A percentile compares a stretch with the other conserved stretches of the same genome.
phyloP scores from a whole-genome alignment of 2,113 vertebrate species.

The Alethe diademata region DNA sequence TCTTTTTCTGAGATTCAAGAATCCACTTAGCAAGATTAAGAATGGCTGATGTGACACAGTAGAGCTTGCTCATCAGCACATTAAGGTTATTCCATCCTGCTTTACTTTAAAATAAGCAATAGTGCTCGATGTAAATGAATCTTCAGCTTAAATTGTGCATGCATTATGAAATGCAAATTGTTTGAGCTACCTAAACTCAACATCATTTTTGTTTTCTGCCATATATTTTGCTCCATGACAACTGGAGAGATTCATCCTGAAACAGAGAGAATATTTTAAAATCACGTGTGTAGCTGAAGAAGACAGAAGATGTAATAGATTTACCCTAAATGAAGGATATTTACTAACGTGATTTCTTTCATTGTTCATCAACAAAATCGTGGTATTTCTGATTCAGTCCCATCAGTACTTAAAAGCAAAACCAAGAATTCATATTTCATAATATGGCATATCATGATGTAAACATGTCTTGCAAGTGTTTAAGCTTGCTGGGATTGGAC shows the following conservation, averaged over 20 bases:
- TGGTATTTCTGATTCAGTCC: background rate
- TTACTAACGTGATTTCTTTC: background rate
- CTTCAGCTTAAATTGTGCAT: background rate
- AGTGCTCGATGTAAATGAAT: background rate
- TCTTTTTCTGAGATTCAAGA: background rate
- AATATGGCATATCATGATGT: background rate
- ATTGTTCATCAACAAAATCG: background rate
- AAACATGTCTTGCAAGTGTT: background rate
- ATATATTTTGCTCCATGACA: constrained; percentile 6
- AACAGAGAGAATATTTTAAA: constrained; percentile 60
- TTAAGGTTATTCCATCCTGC: background rate
- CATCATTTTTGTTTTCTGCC: background rate
- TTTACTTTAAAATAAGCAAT: background rate
- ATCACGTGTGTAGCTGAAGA: constrained; percentile 8
- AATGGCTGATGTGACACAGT: background rate
- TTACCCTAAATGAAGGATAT: constrained; percentile 3
- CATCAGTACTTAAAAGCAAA: background rate
- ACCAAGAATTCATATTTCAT: background rate
- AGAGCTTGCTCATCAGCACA: background rate
- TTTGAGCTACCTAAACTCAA: background rate
- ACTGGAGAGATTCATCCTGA: constrained; percentile 27
- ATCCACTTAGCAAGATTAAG: background rate
- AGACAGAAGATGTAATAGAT: background rate
- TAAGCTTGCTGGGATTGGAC: background rate
- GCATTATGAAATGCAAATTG: background rate